A percentile compares a stretch with the other conserved stretches of the same genome.
phyloP scores from a whole-genome alignment of 2,113 vertebrate genomes.

The Macaca fascicularis region DNA sequence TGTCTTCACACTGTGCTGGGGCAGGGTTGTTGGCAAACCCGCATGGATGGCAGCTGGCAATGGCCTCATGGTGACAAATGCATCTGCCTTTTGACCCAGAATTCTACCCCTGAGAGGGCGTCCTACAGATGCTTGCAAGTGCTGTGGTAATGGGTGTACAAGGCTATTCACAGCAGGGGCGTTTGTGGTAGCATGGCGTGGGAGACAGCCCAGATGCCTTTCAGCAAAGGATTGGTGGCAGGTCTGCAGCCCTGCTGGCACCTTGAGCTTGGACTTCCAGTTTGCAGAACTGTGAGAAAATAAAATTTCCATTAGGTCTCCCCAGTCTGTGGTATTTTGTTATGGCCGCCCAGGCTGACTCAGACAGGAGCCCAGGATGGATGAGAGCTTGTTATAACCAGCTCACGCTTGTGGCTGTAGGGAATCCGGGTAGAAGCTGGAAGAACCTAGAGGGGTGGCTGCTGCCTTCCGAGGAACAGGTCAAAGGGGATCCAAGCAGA shows the following conservation, averaged over 20 bases:
- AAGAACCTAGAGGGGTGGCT: too few species aligned
- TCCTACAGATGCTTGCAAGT: background rate
- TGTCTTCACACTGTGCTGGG: background rate
- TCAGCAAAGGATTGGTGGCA: too few species aligned
- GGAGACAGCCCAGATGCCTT: background rate
- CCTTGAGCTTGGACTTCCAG: background rate
- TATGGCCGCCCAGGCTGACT: background rate
- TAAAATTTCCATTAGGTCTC: background rate
- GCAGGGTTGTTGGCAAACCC: background rate
- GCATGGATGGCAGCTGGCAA: background rate
- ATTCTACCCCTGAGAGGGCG: background rate
- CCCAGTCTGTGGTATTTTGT: background rate
- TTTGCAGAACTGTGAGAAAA: background rate
- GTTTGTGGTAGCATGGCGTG: background rate
- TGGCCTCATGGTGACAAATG: background rate
- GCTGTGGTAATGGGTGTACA: rapidly evolving
- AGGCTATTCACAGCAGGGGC: background rate
- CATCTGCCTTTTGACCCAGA: background rate
- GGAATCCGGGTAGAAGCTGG: background rate
- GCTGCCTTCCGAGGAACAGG: background rate
- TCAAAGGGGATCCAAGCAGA: background rate
- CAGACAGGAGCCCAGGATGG: background rate
- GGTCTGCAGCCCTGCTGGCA: background rate
- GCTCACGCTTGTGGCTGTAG: too few species aligned
- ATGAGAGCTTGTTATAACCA: background rate